Conservation (phyloP, 30 jellyfish, hydroid and myxozoan species). For the Morbakka virulenta region DNA sequence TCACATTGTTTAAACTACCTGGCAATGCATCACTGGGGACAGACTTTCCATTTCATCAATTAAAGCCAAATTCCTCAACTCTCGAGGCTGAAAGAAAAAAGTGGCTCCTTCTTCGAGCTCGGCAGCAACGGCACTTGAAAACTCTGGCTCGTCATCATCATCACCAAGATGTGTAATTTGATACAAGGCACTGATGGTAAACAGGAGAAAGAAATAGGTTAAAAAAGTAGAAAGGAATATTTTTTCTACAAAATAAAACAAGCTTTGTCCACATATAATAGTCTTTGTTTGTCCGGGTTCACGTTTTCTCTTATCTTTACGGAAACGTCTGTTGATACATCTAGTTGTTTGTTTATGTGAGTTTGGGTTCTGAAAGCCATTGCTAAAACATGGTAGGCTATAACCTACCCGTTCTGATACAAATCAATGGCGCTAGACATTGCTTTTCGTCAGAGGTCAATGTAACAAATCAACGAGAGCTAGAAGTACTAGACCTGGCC, state of each 20-base stretch:
- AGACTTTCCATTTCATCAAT: constrained; percentile 97
- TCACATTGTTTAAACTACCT: no score
- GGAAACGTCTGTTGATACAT: no score
- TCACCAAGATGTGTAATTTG: constrained; percentile 99
- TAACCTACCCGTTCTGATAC: no score
- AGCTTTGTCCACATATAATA: background rate
- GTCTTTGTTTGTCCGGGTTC: background rate
- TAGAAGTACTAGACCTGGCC: no score
- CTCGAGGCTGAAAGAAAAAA: constrained; percentile 91
- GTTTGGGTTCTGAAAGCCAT: no score
- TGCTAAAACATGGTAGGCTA: no score
- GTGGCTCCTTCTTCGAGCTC: constrained; percentile 92
- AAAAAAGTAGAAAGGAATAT: background rate
- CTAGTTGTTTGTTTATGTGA: no score
- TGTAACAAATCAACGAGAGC: no score
- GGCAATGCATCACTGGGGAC: constrained; percentile 98
- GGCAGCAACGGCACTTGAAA: constrained; percentile 84
- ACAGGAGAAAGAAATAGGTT: background rate
- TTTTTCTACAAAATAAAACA: background rate
- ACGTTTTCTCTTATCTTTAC: no score
- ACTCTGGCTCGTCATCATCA: constrained; percentile 98
- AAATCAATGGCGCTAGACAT: no score
- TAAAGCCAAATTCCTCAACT: constrained; percentile 68
- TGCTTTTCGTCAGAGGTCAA: no score
- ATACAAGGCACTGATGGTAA: constrained; percentile 71